Evolutionary conservation across 2,888 invertebrate species (phyloP).

Genomic region (Phengaris arion): DNA sequence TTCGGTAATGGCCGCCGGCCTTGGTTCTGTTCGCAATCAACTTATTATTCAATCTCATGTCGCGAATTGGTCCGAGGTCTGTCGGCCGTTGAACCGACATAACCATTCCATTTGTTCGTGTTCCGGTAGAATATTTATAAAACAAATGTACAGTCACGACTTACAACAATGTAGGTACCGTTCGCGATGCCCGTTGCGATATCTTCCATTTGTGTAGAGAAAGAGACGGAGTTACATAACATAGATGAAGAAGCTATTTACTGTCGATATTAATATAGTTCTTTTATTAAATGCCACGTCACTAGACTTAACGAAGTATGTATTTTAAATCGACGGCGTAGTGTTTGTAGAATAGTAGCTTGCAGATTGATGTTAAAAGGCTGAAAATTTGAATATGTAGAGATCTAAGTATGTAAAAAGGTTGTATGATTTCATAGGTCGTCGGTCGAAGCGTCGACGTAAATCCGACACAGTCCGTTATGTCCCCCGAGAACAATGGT

Average conservation of each 20-base stretch:
- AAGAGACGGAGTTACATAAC: conserved; percentile 31
- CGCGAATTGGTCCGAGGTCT: conserved; percentile 78
- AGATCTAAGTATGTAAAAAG: not conserved
- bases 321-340: not conserved
- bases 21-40: conserved; percentile 74
- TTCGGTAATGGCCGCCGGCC: conserved; percentile 71
- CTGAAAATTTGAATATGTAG: conserved; percentile 1
- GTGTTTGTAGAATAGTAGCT: not conserved
- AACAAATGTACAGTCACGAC: conserved; percentile 27
- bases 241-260: not conserved
- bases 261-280: not conserved
- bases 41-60: conserved; percentile 80
- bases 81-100: conserved; percentile 64
- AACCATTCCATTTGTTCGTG: conserved; percentile 51
- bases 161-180: conserved; percentile 11
- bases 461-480: conserved; percentile 74
- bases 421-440: conserved; percentile 54
- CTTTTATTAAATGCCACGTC: not conserved
- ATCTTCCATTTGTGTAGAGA: conserved; percentile 10
- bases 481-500: conserved; percentile 71
- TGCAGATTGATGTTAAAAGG: conserved; percentile 21
- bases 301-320: not conserved
- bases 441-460: conserved; percentile 63
- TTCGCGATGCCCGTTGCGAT: conserved; percentile 15
- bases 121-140: conserved; percentile 32